A percentile compares a stretch with the other conserved stretches of the same genome.
These are phyloP conservation scores for Camponotus floridanus DNA, from an alignment of 1,140 invertebrate genomes.

Conservation along the genomic window DNA sequence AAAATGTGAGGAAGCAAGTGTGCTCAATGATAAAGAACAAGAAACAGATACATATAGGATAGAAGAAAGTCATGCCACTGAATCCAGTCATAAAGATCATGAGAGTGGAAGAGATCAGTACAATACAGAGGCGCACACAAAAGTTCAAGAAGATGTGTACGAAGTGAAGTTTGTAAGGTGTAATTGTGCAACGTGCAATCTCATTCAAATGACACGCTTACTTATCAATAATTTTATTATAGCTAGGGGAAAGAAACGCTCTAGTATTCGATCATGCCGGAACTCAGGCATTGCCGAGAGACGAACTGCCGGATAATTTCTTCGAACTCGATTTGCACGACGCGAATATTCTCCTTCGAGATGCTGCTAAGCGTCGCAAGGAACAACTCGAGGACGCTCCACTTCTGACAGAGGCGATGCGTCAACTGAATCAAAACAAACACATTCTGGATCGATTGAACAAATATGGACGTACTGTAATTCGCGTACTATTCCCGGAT, in stretches of 20 bases:
- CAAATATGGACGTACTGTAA: constrained; percentile 91
- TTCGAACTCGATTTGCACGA: constrained; percentile 94
- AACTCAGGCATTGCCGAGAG: constrained; percentile 85
- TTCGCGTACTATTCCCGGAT: constrained; percentile 94
- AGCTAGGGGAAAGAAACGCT: constrained; percentile 90
- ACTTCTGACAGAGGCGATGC: constrained; percentile 89
- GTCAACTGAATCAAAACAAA: constrained; percentile 88
- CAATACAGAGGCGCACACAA: background rate
- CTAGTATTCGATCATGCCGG: constrained; percentile 89
- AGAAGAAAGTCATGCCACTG: background rate
- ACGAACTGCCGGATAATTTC: constrained; percentile 93
- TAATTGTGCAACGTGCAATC: constrained; percentile 36
- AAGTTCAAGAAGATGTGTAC: constrained; percentile 29
- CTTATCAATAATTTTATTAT: constrained; percentile 58
- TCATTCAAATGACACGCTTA: background rate
- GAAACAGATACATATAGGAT: background rate
- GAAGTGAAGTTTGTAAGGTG: constrained; percentile 85
- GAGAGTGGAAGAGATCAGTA: background rate
- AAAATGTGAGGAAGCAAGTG: background rate
- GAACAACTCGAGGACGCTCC: constrained; percentile 89
- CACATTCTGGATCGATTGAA: constrained; percentile 87
- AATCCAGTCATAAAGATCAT: background rate
- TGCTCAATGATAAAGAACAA: background rate
- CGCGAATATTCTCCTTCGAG: constrained; percentile 90
- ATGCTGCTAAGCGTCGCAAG: constrained; percentile 89